These are phyloP conservation scores for Chrysocyon brachyurus DNA, from an alignment of 2,797 vertebrate species.

Conservation along the genomic window DNA sequence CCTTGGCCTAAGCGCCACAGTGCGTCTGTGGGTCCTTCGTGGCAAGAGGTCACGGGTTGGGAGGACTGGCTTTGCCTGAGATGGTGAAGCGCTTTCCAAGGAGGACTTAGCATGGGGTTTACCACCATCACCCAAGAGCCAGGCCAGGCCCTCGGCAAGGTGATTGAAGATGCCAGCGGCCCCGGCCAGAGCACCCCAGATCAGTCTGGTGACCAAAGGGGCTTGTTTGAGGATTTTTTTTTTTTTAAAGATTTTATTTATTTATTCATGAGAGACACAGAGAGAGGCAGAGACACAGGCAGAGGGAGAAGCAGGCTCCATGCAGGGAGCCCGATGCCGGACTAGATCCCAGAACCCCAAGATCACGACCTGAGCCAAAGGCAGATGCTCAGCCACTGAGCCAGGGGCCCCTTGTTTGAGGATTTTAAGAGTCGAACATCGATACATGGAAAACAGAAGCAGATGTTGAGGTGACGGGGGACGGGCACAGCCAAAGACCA, in stretches of 20 bases:
- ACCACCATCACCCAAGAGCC: background rate
- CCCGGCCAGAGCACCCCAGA: background rate
- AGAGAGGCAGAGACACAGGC: no score
- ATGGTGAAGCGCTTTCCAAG: background rate
- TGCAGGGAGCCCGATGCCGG: no score
- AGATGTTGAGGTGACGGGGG: rapidly evolving
- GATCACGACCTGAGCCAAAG: no score
- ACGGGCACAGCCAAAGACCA: rapidly evolving
- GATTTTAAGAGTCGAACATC: background rate
- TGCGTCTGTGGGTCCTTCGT: rapidly evolving
- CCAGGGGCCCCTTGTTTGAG: background rate
- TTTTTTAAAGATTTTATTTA: background rate
- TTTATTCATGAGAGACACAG: no score
- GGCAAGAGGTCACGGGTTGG: rapidly evolving
- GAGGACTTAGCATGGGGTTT: background rate
- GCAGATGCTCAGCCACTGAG: no score
- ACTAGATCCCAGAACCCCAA: no score
- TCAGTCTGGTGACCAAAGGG: background rate
- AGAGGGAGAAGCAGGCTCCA: no score
- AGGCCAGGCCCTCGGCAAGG: background rate
- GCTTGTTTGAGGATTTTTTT: background rate
- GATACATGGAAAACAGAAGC: background rate
- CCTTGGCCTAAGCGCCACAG: rapidly evolving
- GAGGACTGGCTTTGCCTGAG: background rate
- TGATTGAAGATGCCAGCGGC: no score